phyloP scores from a whole-genome alignment of 2,797 vertebrate species.

The Channallabes apus region DNA sequence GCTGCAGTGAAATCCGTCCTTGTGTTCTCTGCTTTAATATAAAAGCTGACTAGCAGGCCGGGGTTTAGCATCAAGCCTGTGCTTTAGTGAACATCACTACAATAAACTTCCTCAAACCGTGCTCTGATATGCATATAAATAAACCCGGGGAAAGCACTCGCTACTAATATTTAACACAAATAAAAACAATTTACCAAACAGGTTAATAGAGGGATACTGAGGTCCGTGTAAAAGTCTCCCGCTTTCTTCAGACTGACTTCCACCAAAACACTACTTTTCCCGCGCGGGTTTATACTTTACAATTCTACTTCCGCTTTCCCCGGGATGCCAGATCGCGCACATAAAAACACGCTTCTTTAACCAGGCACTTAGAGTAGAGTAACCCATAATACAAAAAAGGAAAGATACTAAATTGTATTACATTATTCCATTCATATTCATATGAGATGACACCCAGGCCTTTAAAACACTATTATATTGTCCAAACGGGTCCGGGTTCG shows the following conservation, averaged over 20 bases:
- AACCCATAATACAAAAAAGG: neutral
- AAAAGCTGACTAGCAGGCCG: neutral
- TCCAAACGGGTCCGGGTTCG: neutral
- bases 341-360: neutral
- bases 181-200: conserved; percentile 3
- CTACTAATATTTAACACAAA: neutral
- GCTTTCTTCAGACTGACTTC: neutral
- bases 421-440: neutral
- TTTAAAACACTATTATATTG: neutral
- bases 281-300: conserved; percentile 10
- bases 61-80: neutral
- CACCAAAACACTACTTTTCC: conserved; percentile 19
- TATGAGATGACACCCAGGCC: neutral
- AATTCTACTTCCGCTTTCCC: neutral
- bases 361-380: neutral
- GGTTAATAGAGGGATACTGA: neutral
- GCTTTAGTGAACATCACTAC: neutral
- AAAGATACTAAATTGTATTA: neutral
- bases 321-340: neutral
- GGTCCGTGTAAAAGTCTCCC: neutral
- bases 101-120: neutral
- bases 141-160: neutral
- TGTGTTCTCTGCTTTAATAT: neutral
- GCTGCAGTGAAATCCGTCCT: neutral
- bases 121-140: neutral